Evolutionary conservation across 2,888 invertebrate species (phyloP), one percentile per base, ranked within the genome.

Genomic region (Lucinisca nassula): DNA sequence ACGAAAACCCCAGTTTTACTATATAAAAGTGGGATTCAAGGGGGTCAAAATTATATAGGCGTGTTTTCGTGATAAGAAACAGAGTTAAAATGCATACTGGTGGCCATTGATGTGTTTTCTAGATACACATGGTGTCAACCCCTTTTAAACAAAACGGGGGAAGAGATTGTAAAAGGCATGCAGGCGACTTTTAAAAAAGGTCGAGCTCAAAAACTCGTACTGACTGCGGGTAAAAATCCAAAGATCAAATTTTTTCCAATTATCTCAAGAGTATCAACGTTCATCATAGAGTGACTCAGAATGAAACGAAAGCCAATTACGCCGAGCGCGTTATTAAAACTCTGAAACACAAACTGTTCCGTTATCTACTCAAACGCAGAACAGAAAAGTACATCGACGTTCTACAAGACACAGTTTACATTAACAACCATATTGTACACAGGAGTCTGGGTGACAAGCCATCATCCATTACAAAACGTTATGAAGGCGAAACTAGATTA

Each of bases 391-490:
- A 0, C n/a, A n/a, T n/a, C n/a, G 75, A 74, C 67, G 61, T 73
- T 37, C 45, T 85, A 37, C 58, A 77, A n/a, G 61, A 81, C 8
- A 40, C 55, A 17, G 76, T 81, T 3, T 0, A 38, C 0, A 85
- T 72, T 49, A 81, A 85, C 82, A 85, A 82, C 27, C 35, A 61
- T 27, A 85, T 81, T 2, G 4, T 51, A 17, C 81, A 85, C 49
- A 73, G 40, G 78, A n/a, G n/a, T n/a, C n/a, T n/a, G n/a, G n/a
- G n/a, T n/a, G 81, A 61, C 75, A 81, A 38, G 82, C 61, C 85
- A 1, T 72, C 38, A 21, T 24, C 6, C 32, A 32, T 85, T 6
- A 82, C 38, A 3, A 82, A 78, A 73, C 24, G 37, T 0, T 77
- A 51, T 10, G 82, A 85, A 74, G 49, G 30, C n/a, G 78, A 85